These are phyloP conservation scores for Diachasmimorpha longicaudata DNA, from an alignment of 1,140 invertebrate species.

Conservation along the genomic window DNA sequence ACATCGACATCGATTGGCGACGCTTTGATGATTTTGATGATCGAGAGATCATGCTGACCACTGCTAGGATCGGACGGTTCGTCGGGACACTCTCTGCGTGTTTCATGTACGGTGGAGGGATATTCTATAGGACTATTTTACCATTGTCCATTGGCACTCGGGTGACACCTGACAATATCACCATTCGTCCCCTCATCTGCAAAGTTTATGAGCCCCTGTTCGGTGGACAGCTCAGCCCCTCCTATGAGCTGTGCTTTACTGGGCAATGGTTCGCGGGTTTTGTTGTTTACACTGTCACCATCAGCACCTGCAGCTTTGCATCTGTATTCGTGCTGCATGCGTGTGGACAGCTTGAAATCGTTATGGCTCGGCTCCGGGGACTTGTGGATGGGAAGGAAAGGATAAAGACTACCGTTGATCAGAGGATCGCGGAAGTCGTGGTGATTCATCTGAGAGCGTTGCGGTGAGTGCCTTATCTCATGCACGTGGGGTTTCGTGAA, in stretches of 20 bases:
- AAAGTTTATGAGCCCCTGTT: conserved; percentile 21
- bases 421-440: conserved; percentile 6
- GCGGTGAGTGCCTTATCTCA: no score
- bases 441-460: conserved; percentile 14
- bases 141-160: conserved; percentile 38
- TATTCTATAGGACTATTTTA: conserved; percentile 48
- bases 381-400: neutral
- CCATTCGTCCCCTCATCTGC: conserved; percentile 21
- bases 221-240: conserved; percentile 1
- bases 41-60: conserved; percentile 25
- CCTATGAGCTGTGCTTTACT: conserved; percentile 28
- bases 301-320: neutral
- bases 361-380: conserved; percentile 23
- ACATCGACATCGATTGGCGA: conserved; percentile 11
- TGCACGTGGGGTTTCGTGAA: no score
- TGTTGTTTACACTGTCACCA: conserved; percentile 18
- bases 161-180: conserved; percentile 5
- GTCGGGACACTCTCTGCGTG: conserved; percentile 32
- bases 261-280: conserved; percentile 16
- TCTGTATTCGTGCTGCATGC: conserved; percentile 33
- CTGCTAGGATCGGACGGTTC: conserved; percentile 27
- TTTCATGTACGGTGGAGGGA: conserved; percentile 48
- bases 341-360: conserved; percentile 41
- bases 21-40: conserved; percentile 18
- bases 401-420: neutral